A percentile compares a stretch with the other conserved stretches of the same genome.
These are phyloP conservation scores for Harpagifer antarcticus DNA, from an alignment of 2,797 vertebrate genomes.

Conservation along the genomic window DNA sequence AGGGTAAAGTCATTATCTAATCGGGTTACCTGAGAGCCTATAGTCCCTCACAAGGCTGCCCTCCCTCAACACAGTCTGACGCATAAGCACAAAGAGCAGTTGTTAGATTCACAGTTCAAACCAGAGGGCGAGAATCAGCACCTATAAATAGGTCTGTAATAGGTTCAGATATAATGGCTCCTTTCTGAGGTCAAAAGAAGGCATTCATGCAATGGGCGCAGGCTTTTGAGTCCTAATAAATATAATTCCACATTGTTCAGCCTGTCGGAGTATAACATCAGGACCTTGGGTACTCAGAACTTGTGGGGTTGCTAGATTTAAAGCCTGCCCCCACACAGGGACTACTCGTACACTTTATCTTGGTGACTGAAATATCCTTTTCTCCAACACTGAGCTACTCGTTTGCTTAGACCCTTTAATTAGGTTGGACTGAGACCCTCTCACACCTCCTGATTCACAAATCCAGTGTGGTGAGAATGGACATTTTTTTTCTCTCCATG, in stretches of 20 bases:
- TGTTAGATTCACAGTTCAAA: constrained; percentile 77
- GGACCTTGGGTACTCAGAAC: constrained; percentile 63
- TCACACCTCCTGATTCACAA: constrained; percentile 52
- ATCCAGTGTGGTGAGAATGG: constrained; percentile 30
- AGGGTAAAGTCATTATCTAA: constrained; percentile 56
- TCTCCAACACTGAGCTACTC: constrained; percentile 31
- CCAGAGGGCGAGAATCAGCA: constrained; percentile 45
- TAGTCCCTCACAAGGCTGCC: constrained; percentile 83
- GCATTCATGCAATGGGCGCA: constrained; percentile 31
- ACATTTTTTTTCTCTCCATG: constrained; percentile 5
- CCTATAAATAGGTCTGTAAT: constrained; percentile 37
- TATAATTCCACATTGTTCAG: constrained; percentile 38
- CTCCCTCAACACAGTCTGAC: constrained; percentile 84
- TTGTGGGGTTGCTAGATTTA: constrained; percentile 62
- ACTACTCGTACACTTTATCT: constrained; percentile 52
- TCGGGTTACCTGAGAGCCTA: constrained; percentile 83
- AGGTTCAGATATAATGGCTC: constrained; percentile 39
- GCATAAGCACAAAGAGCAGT: constrained; percentile 82
- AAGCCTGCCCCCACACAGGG: constrained; percentile 46
- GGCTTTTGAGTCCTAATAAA: constrained; percentile 39
- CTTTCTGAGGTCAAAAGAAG: constrained; percentile 17
- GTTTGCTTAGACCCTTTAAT: constrained; percentile 49
- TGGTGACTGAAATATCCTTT: constrained; percentile 58
- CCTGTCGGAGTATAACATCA: constrained; percentile 61
- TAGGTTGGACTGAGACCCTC: constrained; percentile 35